Evolutionary conservation across 2,113 vertebrate genomes (phyloP).

Genomic region (Egretta garzetta): DNA sequence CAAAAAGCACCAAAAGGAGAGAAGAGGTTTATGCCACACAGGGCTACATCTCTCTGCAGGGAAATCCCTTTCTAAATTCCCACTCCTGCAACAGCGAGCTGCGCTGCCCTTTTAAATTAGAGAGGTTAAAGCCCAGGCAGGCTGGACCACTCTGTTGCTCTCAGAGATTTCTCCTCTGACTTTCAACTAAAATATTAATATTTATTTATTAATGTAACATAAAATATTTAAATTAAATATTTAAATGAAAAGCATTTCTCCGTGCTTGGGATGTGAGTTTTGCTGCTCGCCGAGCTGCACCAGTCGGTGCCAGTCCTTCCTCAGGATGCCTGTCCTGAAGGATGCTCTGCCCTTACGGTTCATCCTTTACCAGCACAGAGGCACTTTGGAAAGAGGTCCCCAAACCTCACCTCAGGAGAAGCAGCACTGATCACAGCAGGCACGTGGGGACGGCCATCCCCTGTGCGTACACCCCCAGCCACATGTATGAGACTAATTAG

Average conservation of each 20-base stretch:
- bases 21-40: not conserved
- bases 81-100: fast-evolving
- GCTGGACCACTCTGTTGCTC: not conserved
- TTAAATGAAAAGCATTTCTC: not conserved
- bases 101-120: not conserved
- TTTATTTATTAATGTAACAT: too few species aligned
- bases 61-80: not conserved
- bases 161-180: not conserved
- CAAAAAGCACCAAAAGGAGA: conserved; percentile 1
- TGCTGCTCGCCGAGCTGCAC: not conserved
- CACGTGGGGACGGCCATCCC: not conserved
- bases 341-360: not conserved
- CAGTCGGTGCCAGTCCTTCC: fast-evolving
- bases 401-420: not conserved
- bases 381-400: not conserved
- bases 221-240: not conserved
- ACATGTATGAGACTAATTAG: not conserved
- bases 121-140: not conserved
- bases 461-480: not conserved
- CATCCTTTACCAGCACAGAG: not conserved
- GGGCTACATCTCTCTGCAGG: not conserved
- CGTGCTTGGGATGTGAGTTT: not conserved
- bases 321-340: not conserved
- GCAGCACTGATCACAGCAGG: not conserved
- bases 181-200: not conserved